A percentile compares a stretch with the other conserved stretches of the same genome.
These are phyloP conservation scores for Zaprionus inermis DNA, from an alignment of 1,140 invertebrate species.

Conservation along the genomic window DNA sequence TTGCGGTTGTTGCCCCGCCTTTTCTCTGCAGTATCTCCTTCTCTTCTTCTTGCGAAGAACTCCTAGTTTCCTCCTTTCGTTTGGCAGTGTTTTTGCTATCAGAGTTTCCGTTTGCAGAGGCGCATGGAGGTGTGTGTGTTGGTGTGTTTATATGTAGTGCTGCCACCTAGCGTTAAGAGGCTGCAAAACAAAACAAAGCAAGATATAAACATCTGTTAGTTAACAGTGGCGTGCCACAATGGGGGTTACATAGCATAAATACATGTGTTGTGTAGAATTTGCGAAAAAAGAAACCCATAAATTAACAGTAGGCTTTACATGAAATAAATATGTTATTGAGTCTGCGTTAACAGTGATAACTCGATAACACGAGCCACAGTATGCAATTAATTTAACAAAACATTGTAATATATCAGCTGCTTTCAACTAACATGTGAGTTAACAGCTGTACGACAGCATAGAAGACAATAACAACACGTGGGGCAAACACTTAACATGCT, in stretches of 20 bases:
- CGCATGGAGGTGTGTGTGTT: constrained; percentile 13
- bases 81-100: constrained; percentile 68
- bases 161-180: constrained; percentile 47
- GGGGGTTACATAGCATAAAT: constrained; percentile 4
- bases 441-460: constrained; percentile 1
- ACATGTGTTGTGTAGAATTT: too few relatives aligned
- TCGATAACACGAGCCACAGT: background rate
- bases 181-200: constrained; percentile 34
- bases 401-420: background rate
- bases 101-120: constrained; percentile 44
- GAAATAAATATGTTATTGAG: background rate
- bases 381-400: background rate
- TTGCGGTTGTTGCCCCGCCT: constrained; percentile 23
- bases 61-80: constrained; percentile 31
- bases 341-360: background rate
- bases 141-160: constrained; percentile 21
- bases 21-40: constrained; percentile 16
- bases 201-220: constrained; percentile 25
- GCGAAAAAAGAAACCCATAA: too few relatives aligned
- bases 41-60: constrained; percentile 12
- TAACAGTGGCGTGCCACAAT: constrained; percentile 9
- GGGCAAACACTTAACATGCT: background rate
- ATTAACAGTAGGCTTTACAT: background rate
- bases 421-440: constrained; percentile 13
- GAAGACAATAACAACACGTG: background rate